A percentile compares a stretch with the other conserved stretches of the same genome.
These are phyloP conservation scores for Pithecia hirsuta DNA, from an alignment of 2,797 vertebrate genomes.

Conservation along the genomic window DNA sequence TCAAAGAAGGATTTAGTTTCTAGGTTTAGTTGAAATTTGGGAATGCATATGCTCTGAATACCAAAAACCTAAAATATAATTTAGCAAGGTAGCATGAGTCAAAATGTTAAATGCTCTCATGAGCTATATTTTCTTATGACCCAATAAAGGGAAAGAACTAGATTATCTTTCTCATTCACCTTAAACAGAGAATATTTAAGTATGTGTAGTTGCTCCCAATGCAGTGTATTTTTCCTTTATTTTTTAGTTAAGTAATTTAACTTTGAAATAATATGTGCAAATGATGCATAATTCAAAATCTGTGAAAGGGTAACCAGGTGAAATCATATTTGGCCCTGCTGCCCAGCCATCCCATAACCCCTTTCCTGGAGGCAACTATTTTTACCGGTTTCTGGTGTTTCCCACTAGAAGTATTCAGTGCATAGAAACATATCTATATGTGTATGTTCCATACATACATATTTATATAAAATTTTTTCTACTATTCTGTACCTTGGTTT, in stretches of 20 bases:
- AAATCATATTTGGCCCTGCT: background rate
- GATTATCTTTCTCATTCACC: background rate
- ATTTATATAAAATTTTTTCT: background rate
- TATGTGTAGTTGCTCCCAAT: background rate
- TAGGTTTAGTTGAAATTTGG: constrained; percentile 30
- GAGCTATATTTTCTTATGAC: background rate
- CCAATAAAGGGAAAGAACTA: background rate
- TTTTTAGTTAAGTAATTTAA: constrained; percentile 5
- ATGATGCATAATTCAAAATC: background rate
- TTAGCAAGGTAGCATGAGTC: background rate
- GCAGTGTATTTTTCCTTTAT: background rate
- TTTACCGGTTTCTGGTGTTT: background rate
- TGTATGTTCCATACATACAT: background rate
- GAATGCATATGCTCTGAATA: background rate
- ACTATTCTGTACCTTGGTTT: background rate
- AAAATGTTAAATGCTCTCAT: background rate
- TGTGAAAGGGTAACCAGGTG: background rate
- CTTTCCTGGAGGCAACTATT: background rate
- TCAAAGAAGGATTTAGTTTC: constrained; percentile 8
- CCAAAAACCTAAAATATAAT: background rate
- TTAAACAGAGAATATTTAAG: constrained; percentile 26
- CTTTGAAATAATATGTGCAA: background rate
- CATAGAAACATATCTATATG: background rate
- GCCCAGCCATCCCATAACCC: background rate
- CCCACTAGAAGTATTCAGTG: background rate